Evolutionary conservation across 2,888 invertebrate genomes (phyloP).

Genomic region (Octonoba sinensis): DNA sequence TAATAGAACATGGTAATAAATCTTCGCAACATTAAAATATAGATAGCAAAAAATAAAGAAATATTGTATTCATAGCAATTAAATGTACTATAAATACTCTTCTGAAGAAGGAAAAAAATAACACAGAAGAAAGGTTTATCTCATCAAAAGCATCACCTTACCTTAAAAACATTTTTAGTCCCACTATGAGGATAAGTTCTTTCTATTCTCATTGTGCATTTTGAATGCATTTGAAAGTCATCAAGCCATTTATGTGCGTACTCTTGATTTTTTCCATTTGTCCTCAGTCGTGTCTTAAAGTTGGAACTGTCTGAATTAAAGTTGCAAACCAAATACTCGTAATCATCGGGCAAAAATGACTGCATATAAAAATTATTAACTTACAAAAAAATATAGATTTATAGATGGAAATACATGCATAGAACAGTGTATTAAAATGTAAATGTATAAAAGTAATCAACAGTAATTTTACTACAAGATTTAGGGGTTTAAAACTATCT

Average conservation of each 20-base stretch:
- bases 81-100: too few species aligned
- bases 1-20: too few species aligned
- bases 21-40: too few species aligned
- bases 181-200: conserved; percentile 61
- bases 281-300: conserved; percentile 50
- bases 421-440: too few species aligned
- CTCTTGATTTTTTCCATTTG: conserved; percentile 44
- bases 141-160: background rate
- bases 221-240: conserved; percentile 58
- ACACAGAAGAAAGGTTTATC: too few species aligned
- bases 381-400: background rate
- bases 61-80: too few species aligned
- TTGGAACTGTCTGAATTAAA: conserved; percentile 35
- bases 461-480: background rate
- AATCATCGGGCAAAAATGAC: conserved; percentile 49
- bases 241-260: conserved; percentile 60
- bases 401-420: background rate
- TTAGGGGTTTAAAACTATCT: too few species aligned
- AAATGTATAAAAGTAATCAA: too few species aligned
- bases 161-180: conserved; percentile 61
- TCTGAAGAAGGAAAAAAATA: too few species aligned
- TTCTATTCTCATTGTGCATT: conserved; percentile 58
- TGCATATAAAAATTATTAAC: conserved; percentile 11
- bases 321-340: conserved; percentile 54
- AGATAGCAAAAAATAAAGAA: too few species aligned